Evolutionary conservation across 2,797 vertebrate genomes (phyloP).

Genomic region (Hippopotamyrus pictus): DNA sequence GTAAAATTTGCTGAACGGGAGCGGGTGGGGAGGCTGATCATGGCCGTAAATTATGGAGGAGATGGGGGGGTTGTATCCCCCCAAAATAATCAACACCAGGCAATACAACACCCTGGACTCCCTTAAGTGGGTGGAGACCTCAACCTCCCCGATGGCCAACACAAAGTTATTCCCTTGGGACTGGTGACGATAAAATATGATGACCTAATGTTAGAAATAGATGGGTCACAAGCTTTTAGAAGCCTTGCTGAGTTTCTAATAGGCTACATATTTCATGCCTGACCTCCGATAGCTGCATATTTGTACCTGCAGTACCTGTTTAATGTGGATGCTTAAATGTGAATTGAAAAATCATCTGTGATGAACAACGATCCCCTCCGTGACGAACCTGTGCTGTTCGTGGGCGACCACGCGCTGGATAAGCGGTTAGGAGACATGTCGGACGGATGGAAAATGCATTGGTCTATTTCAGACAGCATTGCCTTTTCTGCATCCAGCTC

Average conservation of each 20-base stretch:
- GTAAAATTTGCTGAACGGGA: not conserved
- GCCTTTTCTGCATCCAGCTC: not conserved
- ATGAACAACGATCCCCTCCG: not conserved
- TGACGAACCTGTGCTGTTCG: not conserved
- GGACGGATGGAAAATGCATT: not conserved
- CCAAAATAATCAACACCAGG: not conserved
- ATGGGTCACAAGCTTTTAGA: not conserved
- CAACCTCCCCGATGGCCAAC: not conserved
- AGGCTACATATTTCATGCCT: not conserved
- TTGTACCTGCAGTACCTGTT: not conserved
- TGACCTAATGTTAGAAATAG: not conserved
- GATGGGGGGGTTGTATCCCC: too few species aligned
- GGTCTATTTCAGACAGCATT: not conserved
- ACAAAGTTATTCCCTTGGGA: not conserved
- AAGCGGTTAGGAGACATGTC: not conserved
- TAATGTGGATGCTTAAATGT: not conserved
- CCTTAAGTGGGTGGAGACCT: not conserved
- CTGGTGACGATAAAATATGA: not conserved
- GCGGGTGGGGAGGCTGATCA: not conserved
- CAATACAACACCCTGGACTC: not conserved
- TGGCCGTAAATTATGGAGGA: too few species aligned
- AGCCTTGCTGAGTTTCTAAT: not conserved
- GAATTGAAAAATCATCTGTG: not conserved
- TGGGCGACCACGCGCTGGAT: not conserved
- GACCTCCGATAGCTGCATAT: not conserved